A percentile compares a stretch with the other conserved stretches of the same genome.
Conservation (phyloP, 2,113 vertebrate species). For the Zonotrichia leucophrys region DNA sequence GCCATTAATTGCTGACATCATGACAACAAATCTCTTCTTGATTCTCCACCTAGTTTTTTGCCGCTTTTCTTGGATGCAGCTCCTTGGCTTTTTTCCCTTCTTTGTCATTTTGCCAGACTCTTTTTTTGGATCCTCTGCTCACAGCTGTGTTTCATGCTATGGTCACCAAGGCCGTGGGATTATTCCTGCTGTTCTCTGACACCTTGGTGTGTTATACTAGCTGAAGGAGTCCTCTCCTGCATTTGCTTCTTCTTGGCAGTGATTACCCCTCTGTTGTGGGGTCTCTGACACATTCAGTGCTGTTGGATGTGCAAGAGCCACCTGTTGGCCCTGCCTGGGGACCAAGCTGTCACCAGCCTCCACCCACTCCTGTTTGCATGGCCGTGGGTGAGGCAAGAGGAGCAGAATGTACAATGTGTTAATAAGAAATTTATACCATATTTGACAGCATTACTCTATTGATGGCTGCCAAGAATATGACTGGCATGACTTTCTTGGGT, state of each 20-base stretch:
- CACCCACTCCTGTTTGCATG: not conserved
- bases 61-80: not conserved
- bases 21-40: not conserved
- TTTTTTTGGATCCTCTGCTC: not conserved
- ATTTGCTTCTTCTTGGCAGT: not conserved
- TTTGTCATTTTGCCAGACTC: not conserved
- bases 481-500: slow-evolving; percentile 28
- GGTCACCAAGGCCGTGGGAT: not conserved
- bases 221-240: not conserved
- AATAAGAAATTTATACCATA: slow-evolving; percentile 20
- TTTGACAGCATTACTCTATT: slow-evolving; percentile 24
- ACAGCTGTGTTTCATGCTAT: not conserved
- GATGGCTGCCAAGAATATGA: slow-evolving; percentile 57
- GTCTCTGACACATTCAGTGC: not conserved
- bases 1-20: not conserved
- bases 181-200: not conserved
- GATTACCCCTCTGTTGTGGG: not conserved
- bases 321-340: not conserved
- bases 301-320: not conserved
- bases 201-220: not conserved
- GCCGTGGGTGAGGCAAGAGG: not conserved
- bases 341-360: not conserved
- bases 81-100: not conserved
- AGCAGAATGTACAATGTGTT: not conserved
- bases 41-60: not conserved